A percentile compares a stretch with the other conserved stretches of the same genome.
These are phyloP conservation scores for Mesochorus sp. DNA, from an alignment of 2,888 invertebrate genomes.

Conservation along the genomic window DNA sequence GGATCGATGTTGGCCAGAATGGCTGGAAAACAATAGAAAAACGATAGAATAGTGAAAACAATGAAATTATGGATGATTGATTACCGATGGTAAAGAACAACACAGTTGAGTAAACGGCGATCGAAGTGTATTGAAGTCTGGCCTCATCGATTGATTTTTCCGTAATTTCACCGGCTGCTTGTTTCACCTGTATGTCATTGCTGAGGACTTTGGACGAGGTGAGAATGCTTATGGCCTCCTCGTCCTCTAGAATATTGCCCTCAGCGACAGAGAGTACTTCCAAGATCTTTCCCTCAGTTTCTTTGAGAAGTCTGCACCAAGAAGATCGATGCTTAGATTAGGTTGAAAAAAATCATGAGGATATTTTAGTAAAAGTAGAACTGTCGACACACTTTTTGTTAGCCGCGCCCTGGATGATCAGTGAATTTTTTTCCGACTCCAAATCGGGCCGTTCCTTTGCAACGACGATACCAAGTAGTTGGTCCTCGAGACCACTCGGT, in stretches of 20 bases:
- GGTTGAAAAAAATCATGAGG: background rate
- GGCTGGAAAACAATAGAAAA: slow-evolving; percentile 83
- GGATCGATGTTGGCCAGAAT: slow-evolving; percentile 96
- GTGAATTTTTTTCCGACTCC: slow-evolving; percentile 93
- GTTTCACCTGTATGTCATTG: slow-evolving; percentile 96
- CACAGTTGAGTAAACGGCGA: slow-evolving; percentile 94
- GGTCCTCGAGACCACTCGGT: slow-evolving; percentile 93
- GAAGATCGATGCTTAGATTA: background rate
- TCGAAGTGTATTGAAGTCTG: slow-evolving; percentile 93
- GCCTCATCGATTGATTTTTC: slow-evolving; percentile 94
- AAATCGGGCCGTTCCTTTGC: slow-evolving; percentile 95
- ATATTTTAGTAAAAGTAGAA: background rate
- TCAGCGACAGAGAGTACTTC: slow-evolving; percentile 88
- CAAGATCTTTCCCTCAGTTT: slow-evolving; percentile 95
- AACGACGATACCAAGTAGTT: slow-evolving; percentile 94
- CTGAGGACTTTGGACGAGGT: slow-evolving; percentile 95
- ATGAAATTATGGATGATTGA: slow-evolving; percentile 9
- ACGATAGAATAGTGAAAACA: too few relatives aligned
- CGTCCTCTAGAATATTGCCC: slow-evolving; percentile 94
- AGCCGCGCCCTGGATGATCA: slow-evolving; percentile 94
- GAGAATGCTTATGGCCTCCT: slow-evolving; percentile 92
- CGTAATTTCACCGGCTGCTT: slow-evolving; percentile 93
- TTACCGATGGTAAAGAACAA: slow-evolving; percentile 95
- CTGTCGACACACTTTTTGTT: slow-evolving; percentile 84
- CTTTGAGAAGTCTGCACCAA: slow-evolving; percentile 87